Evolutionary conservation across 2,888 invertebrate genomes (phyloP).

Genomic region (Chymomyza amoena): DNA sequence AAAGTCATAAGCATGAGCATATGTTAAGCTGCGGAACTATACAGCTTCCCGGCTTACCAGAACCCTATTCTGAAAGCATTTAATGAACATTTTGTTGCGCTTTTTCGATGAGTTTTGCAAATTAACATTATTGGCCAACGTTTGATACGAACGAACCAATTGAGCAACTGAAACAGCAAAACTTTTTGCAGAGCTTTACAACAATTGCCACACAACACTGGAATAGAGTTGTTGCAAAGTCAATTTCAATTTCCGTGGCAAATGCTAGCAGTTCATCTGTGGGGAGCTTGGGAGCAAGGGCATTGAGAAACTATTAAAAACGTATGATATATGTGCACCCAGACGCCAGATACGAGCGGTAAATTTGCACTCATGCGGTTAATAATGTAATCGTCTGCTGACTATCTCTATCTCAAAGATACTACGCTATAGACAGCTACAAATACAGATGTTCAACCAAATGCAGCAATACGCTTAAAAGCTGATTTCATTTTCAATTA

Average conservation of each 20-base stretch:
- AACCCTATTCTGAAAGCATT: slow-evolving; percentile 40
- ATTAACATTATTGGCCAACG: slow-evolving; percentile 26
- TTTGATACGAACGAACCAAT: slow-evolving; percentile 18
- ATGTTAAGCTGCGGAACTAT: not conserved
- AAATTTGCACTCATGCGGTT: slow-evolving; percentile 46
- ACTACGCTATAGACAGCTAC: not conserved
- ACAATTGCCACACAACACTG: slow-evolving; percentile 37
- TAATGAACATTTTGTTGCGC: slow-evolving; percentile 54
- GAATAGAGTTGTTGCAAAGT: slow-evolving; percentile 43
- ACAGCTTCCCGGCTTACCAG: not conserved
- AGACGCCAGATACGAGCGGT: not conserved
- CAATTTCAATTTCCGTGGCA: slow-evolving; percentile 25
- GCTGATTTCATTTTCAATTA: slow-evolving; percentile 64
- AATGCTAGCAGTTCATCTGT: not conserved
- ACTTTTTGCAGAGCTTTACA: slow-evolving; percentile 35
- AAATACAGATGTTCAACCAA: slow-evolving; percentile 19
- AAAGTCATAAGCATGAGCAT: not conserved
- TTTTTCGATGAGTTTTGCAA: slow-evolving; percentile 44
- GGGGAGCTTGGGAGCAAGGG: not conserved
- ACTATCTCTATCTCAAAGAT: not conserved
- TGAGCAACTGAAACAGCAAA: slow-evolving; percentile 18
- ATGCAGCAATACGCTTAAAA: slow-evolving; percentile 50
- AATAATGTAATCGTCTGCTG: slow-evolving; percentile 56
- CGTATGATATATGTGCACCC: slow-evolving; percentile 25
- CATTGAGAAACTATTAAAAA: slow-evolving; percentile 27